Evolutionary conservation across 2,888 invertebrate species (phyloP).

Genomic region (Fabriciana adippe): DNA sequence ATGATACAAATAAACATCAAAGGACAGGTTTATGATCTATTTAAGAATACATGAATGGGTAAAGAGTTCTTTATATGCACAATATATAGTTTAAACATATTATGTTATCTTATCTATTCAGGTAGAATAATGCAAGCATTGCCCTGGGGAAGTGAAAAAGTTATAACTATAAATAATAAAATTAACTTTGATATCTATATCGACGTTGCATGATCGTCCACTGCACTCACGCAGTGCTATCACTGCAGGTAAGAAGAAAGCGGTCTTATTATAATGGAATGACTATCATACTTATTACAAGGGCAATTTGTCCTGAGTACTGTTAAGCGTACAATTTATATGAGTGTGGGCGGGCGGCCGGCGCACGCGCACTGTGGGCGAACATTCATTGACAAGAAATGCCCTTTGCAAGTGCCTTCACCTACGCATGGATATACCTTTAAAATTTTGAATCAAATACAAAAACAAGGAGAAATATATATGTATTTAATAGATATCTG

Average conservation of each 20-base stretch:
- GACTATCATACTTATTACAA: slow-evolving; percentile 54
- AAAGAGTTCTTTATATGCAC: neutral
- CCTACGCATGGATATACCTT: slow-evolving; percentile 55
- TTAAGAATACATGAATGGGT: slow-evolving; percentile 6
- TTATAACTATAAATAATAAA: neutral
- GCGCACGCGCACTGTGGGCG: slow-evolving; percentile 66
- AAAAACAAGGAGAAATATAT: slow-evolving; percentile 18
- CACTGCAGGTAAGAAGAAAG: slow-evolving; percentile 43
- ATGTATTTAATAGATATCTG: no score
- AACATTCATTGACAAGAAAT: slow-evolving; percentile 68
- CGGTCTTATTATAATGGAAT: slow-evolving; percentile 59
- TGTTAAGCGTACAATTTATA: slow-evolving; percentile 73
- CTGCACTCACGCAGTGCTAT: slow-evolving; percentile 21
- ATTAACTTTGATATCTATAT: slow-evolving; percentile 3
- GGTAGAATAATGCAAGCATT: neutral
- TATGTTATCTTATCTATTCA: neutral
- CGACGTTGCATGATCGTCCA: neutral
- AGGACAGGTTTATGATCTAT: slow-evolving; percentile 1
- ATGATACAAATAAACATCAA: slow-evolving; percentile 11
- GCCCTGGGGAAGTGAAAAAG: neutral
- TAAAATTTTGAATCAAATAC: slow-evolving; percentile 20
- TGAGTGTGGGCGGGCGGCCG: slow-evolving; percentile 67
- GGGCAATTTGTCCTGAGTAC: slow-evolving; percentile 71
- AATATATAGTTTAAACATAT: neutral
- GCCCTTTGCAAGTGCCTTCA: slow-evolving; percentile 51